Conservation (phyloP, 2,113 vertebrate genomes). For the Callocephalon fimbriatum region DNA sequence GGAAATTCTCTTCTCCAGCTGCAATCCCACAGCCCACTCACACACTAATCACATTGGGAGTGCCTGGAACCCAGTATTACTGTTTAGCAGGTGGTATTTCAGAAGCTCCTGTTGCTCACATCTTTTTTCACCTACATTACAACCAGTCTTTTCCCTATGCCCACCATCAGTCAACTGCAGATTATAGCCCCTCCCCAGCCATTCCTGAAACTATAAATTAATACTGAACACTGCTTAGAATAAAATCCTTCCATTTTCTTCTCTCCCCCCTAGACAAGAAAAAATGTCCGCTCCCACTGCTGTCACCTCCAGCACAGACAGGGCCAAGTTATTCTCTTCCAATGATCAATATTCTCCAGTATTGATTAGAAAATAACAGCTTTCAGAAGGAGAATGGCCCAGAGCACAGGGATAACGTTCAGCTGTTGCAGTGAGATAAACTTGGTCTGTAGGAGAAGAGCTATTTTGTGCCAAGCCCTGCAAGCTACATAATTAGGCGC, state of each 20-base stretch:
- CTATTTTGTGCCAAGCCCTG: background rate
- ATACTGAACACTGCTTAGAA: background rate
- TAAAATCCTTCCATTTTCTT: background rate
- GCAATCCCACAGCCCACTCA: background rate
- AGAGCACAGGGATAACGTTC: background rate
- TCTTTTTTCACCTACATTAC: background rate
- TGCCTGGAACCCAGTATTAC: background rate
- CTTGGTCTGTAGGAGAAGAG: background rate
- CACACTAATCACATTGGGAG: background rate
- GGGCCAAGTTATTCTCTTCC: background rate
- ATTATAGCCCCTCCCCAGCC: background rate
- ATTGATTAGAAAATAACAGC: background rate
- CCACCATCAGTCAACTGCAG: background rate
- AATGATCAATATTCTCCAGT: background rate
- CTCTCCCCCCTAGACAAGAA: background rate
- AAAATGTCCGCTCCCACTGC: background rate
- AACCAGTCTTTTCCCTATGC: background rate
- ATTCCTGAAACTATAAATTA: background rate
- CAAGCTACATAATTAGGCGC: background rate
- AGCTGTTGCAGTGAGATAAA: background rate
- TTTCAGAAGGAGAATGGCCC: background rate
- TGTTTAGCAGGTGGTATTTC: background rate
- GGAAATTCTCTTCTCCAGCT: constrained; percentile 1
- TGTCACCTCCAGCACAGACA: background rate
- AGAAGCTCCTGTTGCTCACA: background rate